Evolutionary conservation across 2,888 invertebrate species (phyloP), one percentile per base, ranked within the genome.

Genomic region (Nymphalis urticae): DNA sequence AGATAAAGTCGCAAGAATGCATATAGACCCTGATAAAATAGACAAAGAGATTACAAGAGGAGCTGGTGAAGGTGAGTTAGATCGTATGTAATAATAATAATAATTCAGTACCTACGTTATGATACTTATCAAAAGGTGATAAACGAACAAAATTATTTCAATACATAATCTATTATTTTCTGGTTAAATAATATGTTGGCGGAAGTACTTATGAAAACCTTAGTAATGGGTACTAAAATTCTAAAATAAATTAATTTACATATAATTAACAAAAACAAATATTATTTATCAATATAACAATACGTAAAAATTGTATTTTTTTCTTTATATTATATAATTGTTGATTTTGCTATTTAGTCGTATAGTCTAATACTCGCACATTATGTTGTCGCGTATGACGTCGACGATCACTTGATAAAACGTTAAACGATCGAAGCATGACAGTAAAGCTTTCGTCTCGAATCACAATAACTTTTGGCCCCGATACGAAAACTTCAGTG

Each of bases 331-430:
- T 42, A 42, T 42, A 42, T 42, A 4, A 42, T 13, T 13, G 42
- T 42, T 3, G 42, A 13, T 32, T 19, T 27, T 21, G 48, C 48
- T 58, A 32, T 47, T 48, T 27, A 36, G 51, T 59, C 24, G 51
- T 62, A 62, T 70, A 58, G 36, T 42, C 58, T 19, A 27, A 47
- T 59, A 66, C 63, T 68, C 61, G 19, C 17, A 62, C 42, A 56
- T 24, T 60, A 32, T 58, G 62, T n/a, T n/a, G n/a, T n/a, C n/a
- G n/a, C n/a, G n/a, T n/a, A n/a, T 87, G 87, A 89, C 88, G 88
- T 89, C 89, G 89, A 82, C 82, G 83, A 86, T 86, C 85, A 85
- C 83, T 85, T 85, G 87, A 85, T 86, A 84, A 84, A 82, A 77
- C 76, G 82, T 81, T 80, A 81, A 81, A 79, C 83, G 81, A 81